Conservation (phyloP, 2,888 invertebrate species). For the Amphipoea lucens region DNA sequence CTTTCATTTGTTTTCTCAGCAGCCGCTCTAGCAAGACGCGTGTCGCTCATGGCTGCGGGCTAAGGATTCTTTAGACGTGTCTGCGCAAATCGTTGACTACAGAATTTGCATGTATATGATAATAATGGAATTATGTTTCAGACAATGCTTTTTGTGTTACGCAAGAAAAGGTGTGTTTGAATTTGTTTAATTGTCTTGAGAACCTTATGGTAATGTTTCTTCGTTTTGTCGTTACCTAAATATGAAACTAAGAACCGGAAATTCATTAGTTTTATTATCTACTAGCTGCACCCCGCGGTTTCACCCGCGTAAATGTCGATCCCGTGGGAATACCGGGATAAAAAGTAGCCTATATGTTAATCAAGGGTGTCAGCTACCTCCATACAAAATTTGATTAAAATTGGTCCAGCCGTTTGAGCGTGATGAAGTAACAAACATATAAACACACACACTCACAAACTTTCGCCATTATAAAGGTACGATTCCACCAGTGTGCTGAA, state of each 20-base stretch:
- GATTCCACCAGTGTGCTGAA: too few species aligned
- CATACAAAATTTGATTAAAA: too few species aligned
- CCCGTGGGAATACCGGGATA: too few species aligned
- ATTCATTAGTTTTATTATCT: neutral
- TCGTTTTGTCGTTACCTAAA: neutral
- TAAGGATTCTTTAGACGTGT: conserved; percentile 36
- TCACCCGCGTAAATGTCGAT: too few species aligned
- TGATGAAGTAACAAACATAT: too few species aligned
- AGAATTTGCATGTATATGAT: conserved; percentile 34
- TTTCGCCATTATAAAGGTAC: too few species aligned
- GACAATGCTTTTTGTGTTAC: conserved; percentile 31
- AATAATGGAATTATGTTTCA: conserved; percentile 23
- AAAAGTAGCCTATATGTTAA: too few species aligned
- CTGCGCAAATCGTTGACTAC: conserved; percentile 36
- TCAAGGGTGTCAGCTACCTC: too few species aligned
- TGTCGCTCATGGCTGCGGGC: neutral
- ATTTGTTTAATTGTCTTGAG: conserved; percentile 12
- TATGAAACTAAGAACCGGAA: neutral
- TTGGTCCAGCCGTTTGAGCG: too few species aligned
- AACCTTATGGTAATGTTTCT: neutral
- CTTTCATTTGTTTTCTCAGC: neutral
- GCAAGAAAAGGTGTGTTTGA: conserved; percentile 14
- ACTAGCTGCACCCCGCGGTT: too few species aligned
- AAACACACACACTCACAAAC: too few species aligned
- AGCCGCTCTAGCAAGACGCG: neutral